Base-by-base conservation (phyloP, 2,888 invertebrate genomes). In the Chymomyza procnemis region DNA sequence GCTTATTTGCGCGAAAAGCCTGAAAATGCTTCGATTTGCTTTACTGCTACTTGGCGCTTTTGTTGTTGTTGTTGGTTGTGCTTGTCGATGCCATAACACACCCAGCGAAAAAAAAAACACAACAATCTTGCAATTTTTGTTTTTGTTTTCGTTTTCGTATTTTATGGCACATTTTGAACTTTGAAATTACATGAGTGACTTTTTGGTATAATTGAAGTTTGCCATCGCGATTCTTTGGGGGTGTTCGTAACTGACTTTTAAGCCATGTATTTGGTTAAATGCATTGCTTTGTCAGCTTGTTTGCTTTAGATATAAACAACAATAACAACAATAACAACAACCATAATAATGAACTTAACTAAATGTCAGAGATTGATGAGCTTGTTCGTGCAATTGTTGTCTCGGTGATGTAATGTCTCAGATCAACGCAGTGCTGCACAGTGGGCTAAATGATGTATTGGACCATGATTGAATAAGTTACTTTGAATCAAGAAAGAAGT, bases 301-400 rank as follows among this genome's bases (percentile, higher is more conserved):
- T 64, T 57, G 18, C 54, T 54, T 50, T 14, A 50, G 50, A 50
- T 50, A 50, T 8, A 50, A 50, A 16, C 6, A 50, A 50, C 16
- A 18, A 50, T 18, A 19, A 18, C 12, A 12, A 34, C 34, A 34
- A 34, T 1, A 12, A 58, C 41, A 19, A 26, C 4, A 26, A 26
- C 34, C 9, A 12, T 12, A 9, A 41, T 41, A 41, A 41, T 12
- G 34, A 41, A 41, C 34, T 41, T 41, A 41, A 12, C 48, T n/a
- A 76, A 76, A 76, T 73, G 75, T 64, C 77, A 73, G 54, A 63
- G 66, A 67, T 64, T 71, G 64, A 68, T 59, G 19, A 60, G 61
- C 8, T 61, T 52, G 61, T 30, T 41, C 41, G 12, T 50, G 56
- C 19, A 41, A 30, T 9, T 30, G 3, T 54, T 59, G 52, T 19